These are phyloP conservation scores for Clistopyga incitator DNA, from an alignment of 2,888 invertebrate genomes.

Conservation along the genomic window DNA sequence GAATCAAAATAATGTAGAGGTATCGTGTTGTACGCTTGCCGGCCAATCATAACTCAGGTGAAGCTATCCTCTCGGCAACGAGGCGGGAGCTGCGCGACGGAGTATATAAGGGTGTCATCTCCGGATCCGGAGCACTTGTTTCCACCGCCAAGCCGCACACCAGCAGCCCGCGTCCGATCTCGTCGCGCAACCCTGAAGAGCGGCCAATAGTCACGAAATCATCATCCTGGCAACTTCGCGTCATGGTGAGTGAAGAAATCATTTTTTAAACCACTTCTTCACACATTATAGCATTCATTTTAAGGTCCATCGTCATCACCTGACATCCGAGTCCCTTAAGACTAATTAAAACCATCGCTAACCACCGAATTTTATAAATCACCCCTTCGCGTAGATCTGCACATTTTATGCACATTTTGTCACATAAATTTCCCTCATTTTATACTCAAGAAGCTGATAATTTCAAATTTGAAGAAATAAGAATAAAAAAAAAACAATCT, in stretches of 20 bases:
- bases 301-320: too few relatives aligned
- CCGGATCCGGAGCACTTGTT: conserved; percentile 79
- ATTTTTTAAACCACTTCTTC: not conserved
- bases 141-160: conserved; percentile 72
- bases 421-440: not conserved
- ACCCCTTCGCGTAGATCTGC: not conserved
- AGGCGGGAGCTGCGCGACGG: conserved; percentile 78
- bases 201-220: conserved; percentile 7
- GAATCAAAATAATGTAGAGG: conserved; percentile 82
- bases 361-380: not conserved
- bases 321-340: too few relatives aligned
- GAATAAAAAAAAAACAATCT: too few relatives aligned
- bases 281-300: too few relatives aligned
- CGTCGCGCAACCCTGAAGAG: conserved; percentile 7
- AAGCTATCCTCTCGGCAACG: conserved; percentile 70
- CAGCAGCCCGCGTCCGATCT: conserved; percentile 67
- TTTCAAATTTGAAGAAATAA: too few relatives aligned
- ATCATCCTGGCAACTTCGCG: conserved; percentile 19
- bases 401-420: not conserved
- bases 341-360: too few relatives aligned
- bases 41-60: conserved; percentile 82
- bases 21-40: conserved; percentile 79
- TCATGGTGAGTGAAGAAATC: conserved; percentile 62
- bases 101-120: conserved; percentile 82
- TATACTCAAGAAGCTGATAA: too few relatives aligned